Evolutionary conservation across 2,797 vertebrate genomes (phyloP), one percentile per base, ranked within the genome.

Genomic region (Siniperca obscura): DNA sequence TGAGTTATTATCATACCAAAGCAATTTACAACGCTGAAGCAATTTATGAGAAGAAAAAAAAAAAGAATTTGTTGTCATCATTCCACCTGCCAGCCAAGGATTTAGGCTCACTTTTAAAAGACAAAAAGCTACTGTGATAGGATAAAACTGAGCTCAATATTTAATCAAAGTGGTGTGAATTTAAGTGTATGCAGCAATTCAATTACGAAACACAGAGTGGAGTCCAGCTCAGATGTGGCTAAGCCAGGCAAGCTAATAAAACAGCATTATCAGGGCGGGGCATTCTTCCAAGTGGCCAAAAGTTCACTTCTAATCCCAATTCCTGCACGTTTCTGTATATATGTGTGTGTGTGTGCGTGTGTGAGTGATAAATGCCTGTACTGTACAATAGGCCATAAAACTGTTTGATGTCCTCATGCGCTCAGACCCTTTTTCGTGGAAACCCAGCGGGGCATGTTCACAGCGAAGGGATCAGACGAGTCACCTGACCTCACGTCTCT

Each of bases 401-500:
- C 5, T 1, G 17, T 86, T 71, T 89, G 77, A 90, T 81, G 80
- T 89, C 70, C 74, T 88, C 3, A 1, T 85, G 78, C 7, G 53
- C 70, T 84, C 3, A 4, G 12, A 60, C 67, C 71, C 27, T 67
- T 71, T 80, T 90, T 81, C 80, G 36, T 83, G 82, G 88, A 90
- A 93, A 88, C 70, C 57, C 83, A 88, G 48, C 69, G 21, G 89
- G 90, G 89, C 70, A 67, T 55, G 80, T 82, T 84, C 83, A 27
- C 57, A 71, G 65, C 83, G 46, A 87, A 87, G 87, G 82, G 78
- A 87, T 84, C 60, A 87, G 88, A 69, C 74, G 7, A 70, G 87
- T 92, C 88, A 94, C 85, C 90, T 93, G 93, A 94, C 82, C 84
- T 38, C 75, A 70, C 30, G 30, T 84, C 85, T 19, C 72, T 40